These are phyloP conservation scores for Garra rufa DNA, from an alignment of 2,113 vertebrate genomes.

Conservation along the genomic window DNA sequence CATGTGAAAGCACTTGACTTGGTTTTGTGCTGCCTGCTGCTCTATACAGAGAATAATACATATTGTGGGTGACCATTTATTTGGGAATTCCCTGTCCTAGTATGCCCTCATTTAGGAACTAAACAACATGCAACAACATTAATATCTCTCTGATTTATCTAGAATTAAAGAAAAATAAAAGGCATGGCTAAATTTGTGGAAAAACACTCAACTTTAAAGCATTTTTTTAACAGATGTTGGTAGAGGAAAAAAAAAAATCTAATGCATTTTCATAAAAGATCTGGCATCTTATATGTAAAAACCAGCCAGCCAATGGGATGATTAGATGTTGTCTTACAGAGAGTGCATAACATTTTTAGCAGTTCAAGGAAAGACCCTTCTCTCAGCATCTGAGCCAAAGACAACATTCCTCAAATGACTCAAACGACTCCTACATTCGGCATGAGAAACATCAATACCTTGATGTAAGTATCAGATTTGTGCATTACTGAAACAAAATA, in stretches of 20 bases:
- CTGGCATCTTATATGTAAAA: background rate
- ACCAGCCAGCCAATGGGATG: background rate
- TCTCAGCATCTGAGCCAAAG: constrained; percentile 12
- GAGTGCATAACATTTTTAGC: background rate
- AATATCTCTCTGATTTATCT: background rate
- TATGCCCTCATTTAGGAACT: background rate
- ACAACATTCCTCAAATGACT: background rate
- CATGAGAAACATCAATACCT: background rate
- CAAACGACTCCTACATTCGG: background rate
- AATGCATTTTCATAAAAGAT: constrained; percentile 6
- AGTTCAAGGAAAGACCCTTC: constrained; percentile 18
- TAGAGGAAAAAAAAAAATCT: background rate
- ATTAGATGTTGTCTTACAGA: constrained; percentile 13
- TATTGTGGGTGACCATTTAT: background rate
- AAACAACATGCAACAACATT: background rate
- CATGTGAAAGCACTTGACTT: background rate
- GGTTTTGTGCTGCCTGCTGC: background rate
- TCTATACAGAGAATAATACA: background rate
- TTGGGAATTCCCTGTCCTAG: background rate
- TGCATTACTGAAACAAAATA: constrained; percentile 8
- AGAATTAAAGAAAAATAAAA: background rate
- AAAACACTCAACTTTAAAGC: background rate
- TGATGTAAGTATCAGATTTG: constrained; percentile 4
- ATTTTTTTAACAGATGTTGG: background rate
- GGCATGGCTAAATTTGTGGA: background rate